Base-by-base conservation (phyloP, 2,797 vertebrate species). In the Carapus acus region DNA sequence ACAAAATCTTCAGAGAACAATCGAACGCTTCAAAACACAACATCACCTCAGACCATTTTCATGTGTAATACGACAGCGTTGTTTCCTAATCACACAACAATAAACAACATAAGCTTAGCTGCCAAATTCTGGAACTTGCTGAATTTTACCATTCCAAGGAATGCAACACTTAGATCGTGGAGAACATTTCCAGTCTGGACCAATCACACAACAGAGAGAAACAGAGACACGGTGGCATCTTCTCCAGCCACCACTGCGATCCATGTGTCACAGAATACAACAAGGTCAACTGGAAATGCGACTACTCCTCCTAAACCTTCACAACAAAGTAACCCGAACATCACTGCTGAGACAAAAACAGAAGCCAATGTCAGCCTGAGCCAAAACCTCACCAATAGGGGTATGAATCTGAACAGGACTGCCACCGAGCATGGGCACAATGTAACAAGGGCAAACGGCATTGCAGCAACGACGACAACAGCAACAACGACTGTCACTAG, bases 251-350 rank as follows among this genome's bases (percentile, higher is more conserved):
- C 43, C 45, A 42, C 41, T 34, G n/a, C n/a, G n/a, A n/a, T n/a
- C n/a, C n/a, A n/a, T n/a, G 61, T 48, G 23, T 29, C 20, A n/a
- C 34, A 36, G n/a, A 36, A n/a, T 15, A 29, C 34, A 14, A 64
- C 58, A 22, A 68, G 33, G 0, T 19, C 34, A 12, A 2, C 22
- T 20, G 16, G 40, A 1, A 2, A 43, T 54, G 49, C 19, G 31
- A 57, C 40, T 6, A 39, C 36, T 45, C 19, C 60, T 2, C 45
- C 69, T 14, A 13, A n/a, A n/a, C 17, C 49, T 20, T 48, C 58
- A 36, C 14, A 20, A 51, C 31, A 59, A 52, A 13, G 34, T 24
- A 71, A 38, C 12, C n/a, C n/a, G n/a, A 46, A 16, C 23, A 15
- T 40, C 7, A 67, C 62, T 7, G 23, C 16, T 11, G 27, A 3